A percentile compares a stretch with the other conserved stretches of the same genome.
Conservation (phyloP, 2,888 invertebrate genomes). For the Lasioglossum zephyrum region DNA sequence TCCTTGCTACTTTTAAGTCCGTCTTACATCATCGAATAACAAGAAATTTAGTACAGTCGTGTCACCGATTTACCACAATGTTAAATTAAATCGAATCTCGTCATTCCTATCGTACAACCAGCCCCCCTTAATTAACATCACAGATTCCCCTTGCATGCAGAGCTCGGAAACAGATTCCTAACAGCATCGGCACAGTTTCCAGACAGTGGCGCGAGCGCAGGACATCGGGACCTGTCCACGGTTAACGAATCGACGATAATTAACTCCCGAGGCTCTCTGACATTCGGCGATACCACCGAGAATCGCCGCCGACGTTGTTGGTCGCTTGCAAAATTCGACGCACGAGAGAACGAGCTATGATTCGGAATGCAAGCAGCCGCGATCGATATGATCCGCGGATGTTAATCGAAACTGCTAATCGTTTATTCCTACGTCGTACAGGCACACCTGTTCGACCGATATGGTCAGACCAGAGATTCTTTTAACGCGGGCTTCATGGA, state of each 20-base stretch:
- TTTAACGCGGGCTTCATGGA: constrained; percentile 71
- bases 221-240: not conserved
- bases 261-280: constrained; percentile 19
- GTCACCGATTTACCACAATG: not conserved
- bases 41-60: not conserved
- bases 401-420: constrained; percentile 72
- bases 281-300: not conserved
- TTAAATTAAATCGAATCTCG: not conserved
- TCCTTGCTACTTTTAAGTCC: not conserved
- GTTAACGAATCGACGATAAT: constrained; percentile 43
- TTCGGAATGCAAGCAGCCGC: constrained; percentile 67
- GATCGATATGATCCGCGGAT: constrained; percentile 74
- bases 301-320: not conserved
- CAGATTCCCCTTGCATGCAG: not conserved
- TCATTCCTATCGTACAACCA: not conserved
- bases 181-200: not conserved
- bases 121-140: not conserved
- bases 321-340: constrained; percentile 52
- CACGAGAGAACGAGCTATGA: constrained; percentile 22
- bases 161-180: not conserved
- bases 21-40: not conserved
- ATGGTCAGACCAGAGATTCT: constrained; percentile 75
- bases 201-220: not conserved
- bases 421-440: constrained; percentile 72
- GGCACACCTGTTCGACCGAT: constrained; percentile 78